Evolutionary conservation across 2,113 vertebrate genomes (phyloP).

Genomic region (Strix aluco): DNA sequence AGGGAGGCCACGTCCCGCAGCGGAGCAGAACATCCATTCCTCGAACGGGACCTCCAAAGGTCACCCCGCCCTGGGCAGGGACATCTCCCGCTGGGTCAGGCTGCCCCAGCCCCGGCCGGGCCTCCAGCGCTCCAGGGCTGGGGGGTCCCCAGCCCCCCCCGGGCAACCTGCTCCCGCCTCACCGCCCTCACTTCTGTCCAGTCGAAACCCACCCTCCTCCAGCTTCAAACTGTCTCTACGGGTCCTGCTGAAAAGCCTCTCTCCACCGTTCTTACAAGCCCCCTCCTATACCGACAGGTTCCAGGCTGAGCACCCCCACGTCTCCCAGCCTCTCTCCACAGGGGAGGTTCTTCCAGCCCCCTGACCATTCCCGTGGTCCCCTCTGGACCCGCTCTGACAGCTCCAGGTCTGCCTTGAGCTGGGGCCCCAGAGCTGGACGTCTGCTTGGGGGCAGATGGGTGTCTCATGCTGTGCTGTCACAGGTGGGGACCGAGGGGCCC

Average conservation of each 20-base stretch:
- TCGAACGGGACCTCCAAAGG: background rate
- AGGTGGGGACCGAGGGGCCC: background rate
- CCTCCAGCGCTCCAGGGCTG: background rate
- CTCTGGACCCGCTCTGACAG: fast-evolving
- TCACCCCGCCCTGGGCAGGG: background rate
- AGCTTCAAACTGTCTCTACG: background rate
- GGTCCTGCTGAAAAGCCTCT: background rate
- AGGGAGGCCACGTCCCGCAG: background rate
- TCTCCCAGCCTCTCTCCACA: background rate
- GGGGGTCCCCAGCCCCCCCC: too few relatives aligned
- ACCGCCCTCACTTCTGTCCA: background rate
- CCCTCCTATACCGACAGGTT: fast-evolving
- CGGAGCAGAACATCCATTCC: background rate
- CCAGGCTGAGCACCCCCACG: background rate
- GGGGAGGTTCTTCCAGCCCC: background rate
- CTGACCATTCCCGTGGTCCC: fast-evolving
- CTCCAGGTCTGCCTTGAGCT: background rate
- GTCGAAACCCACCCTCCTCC: background rate
- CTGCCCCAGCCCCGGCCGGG: background rate
- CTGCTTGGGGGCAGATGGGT: background rate
- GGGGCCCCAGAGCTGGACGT: fast-evolving
- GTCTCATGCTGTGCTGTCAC: background rate
- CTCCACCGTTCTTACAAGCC: fast-evolving
- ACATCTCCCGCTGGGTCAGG: background rate
- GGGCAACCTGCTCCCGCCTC: too few relatives aligned